phyloP scores from a whole-genome alignment of 2,113 vertebrate genomes.

The Spea bombifrons region DNA sequence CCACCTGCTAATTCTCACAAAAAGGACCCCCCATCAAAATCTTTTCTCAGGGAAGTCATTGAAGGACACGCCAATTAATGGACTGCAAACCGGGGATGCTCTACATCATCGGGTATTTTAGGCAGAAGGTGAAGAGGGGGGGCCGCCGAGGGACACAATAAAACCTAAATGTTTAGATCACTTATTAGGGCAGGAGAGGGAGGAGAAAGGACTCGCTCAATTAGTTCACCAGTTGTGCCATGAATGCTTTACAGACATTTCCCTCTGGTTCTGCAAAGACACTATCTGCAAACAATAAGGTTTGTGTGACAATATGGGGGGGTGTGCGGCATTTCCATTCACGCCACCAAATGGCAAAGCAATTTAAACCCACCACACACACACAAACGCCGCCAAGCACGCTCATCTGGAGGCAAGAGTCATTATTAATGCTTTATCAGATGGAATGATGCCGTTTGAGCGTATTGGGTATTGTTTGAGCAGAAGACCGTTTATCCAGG shows the following conservation, averaged over 20 bases:
- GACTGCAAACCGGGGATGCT: constrained; percentile 49
- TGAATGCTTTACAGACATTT: constrained; percentile 13
- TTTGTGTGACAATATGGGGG: constrained; percentile 5
- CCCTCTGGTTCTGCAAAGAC: neutral
- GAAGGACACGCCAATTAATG: constrained; percentile 49
- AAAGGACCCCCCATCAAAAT: constrained; percentile 54
- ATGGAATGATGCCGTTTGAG: too few relatives aligned
- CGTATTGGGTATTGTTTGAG: too few relatives aligned
- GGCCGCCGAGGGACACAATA: constrained; percentile 41
- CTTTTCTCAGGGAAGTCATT: constrained; percentile 51
- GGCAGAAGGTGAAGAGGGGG: constrained; percentile 49
- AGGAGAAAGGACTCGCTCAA: constrained; percentile 7
- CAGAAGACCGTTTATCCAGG: too few relatives aligned
- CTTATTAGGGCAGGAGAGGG: constrained; percentile 51
- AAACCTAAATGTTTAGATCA: constrained; percentile 57
- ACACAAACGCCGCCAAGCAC: too few relatives aligned
- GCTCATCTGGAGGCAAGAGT: too few relatives aligned
- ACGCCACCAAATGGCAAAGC: neutral
- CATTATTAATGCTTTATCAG: too few relatives aligned
- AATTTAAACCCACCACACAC: too few relatives aligned
- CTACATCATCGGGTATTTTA: constrained; percentile 50
- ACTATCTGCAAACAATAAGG: constrained; percentile 12
- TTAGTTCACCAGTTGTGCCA: constrained; percentile 42
- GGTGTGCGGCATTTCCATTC: neutral
- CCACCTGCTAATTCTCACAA: constrained; percentile 59